Base-by-base conservation (phyloP, 2,797 vertebrate species). In the Oryzias dopingdopingensis region DNA sequence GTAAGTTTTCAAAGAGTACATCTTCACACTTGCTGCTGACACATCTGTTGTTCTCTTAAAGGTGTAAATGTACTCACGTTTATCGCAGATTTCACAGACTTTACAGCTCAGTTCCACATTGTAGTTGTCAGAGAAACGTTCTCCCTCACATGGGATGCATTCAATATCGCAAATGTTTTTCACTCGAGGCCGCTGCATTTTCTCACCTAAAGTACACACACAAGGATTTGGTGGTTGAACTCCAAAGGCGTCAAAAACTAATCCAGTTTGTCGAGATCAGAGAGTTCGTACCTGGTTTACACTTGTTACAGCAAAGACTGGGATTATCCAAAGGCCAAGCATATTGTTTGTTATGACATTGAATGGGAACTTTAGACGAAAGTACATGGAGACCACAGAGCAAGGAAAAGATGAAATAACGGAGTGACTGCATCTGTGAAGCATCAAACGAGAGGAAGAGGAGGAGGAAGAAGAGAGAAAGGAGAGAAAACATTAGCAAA, bases 261-360 rank as follows among this genome's bases (percentile, higher is more conserved):
- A 42, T 4, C 59, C 17, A 43, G 43, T 1, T n/a, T 7, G n/a
- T 0, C 4, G 14, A 15, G 7, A 24, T 1, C 1, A 49, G 50
- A 40, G 18, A 26, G 4, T 24, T 37, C 48, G 16, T 89, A 93
- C 92, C 92, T 88, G 86, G 81, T n/a, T 0, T 0, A 32, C 91
- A 92, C 73, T 32, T 87, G 0, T 70, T 0, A 61, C 91, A 92
- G 69, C 90, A 91, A 0, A 0, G 0, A 0, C 0, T 0, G 8
- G 6, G 2, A 0, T 0, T 0, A 0, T 0, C 0, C 0, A 10
- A 0, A 0, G 76, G 69, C 76, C 67, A 69, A 0, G 0, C 0
- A 45, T 76, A 80, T 0, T 82, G 6, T 2, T 0, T 52, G 0
- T 37, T 0, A 8, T 29, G 22, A 69, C 91, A 92, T 0, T 18